These are phyloP conservation scores for Rhyacichthys aspro DNA, from an alignment of 2,797 vertebrate species.

Conservation along the genomic window DNA sequence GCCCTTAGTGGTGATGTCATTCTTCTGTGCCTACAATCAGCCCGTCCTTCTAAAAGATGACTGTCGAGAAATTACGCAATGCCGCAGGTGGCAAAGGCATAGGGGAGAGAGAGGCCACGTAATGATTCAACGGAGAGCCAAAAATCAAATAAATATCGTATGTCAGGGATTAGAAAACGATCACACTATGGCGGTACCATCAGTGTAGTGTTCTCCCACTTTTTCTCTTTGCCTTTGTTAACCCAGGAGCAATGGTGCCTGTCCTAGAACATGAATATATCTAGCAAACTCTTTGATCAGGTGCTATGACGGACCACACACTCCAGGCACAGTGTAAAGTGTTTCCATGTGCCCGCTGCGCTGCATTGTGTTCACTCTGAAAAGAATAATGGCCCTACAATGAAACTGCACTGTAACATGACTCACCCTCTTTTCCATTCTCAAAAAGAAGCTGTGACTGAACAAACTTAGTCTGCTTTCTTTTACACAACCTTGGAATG, in stretches of 20 bases:
- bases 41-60: slow-evolving; percentile 54
- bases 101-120: slow-evolving; percentile 24
- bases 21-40: slow-evolving; percentile 54
- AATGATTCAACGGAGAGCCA: slow-evolving; percentile 11
- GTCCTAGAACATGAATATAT: slow-evolving; percentile 49
- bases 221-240: slow-evolving; percentile 33
- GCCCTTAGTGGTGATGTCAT: slow-evolving; percentile 72
- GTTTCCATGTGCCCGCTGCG: slow-evolving; percentile 70
- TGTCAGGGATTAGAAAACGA: slow-evolving; percentile 69
- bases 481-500: slow-evolving; percentile 39
- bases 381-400: slow-evolving; percentile 58
- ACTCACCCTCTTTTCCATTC: slow-evolving; percentile 65
- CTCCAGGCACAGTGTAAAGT: slow-evolving; percentile 63
- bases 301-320: slow-evolving; percentile 57
- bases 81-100: slow-evolving; percentile 72
- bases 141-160: slow-evolving; percentile 66
- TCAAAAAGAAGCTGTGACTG: slow-evolving; percentile 41
- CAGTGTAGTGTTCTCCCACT: slow-evolving; percentile 15
- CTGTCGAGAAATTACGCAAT: slow-evolving; percentile 71
- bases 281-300: slow-evolving; percentile 71
- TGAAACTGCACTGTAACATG: slow-evolving; percentile 54
- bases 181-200: slow-evolving; percentile 61
- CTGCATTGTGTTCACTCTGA: slow-evolving; percentile 47
- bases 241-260: slow-evolving; percentile 31
- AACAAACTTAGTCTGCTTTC: slow-evolving; percentile 52